These are phyloP conservation scores for Phthorimaea operculella DNA, from an alignment of 1,140 invertebrate genomes.

Conservation along the genomic window DNA sequence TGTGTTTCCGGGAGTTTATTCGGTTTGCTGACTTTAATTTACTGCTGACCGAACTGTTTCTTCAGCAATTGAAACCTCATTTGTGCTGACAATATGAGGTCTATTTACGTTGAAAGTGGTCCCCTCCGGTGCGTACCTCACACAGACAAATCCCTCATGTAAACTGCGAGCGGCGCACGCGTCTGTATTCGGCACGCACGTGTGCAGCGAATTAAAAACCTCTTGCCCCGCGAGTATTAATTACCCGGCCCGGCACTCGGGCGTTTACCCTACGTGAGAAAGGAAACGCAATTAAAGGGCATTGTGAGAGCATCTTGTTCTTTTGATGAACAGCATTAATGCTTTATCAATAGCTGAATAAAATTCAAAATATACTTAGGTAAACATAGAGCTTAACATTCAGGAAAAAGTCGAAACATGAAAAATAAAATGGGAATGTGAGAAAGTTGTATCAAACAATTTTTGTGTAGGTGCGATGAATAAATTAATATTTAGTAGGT, in stretches of 20 bases:
- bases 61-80: background rate
- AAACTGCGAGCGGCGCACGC: conserved; percentile 26
- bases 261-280: conserved; percentile 33
- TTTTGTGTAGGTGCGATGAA: no score
- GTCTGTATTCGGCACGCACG: conserved; percentile 44
- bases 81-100: background rate
- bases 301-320: conserved; percentile 16
- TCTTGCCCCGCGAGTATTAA: conserved; percentile 37
- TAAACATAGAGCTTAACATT: no score
- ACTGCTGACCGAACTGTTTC: no score
- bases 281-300: conserved; percentile 31
- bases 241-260: conserved; percentile 28
- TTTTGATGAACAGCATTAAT: background rate
- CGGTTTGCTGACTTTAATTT: background rate
- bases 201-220: conserved; percentile 55
- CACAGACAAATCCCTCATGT: conserved; percentile 1
- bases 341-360: no score
- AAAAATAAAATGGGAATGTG: no score
- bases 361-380: no score
- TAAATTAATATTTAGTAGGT: no score
- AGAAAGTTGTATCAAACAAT: no score
- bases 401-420: no score
- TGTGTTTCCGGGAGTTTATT: background rate
- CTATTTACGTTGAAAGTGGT: background rate
- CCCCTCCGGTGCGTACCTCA: background rate